phyloP scores from a whole-genome alignment of 2,888 invertebrate species.

The Junonia oenone region DNA sequence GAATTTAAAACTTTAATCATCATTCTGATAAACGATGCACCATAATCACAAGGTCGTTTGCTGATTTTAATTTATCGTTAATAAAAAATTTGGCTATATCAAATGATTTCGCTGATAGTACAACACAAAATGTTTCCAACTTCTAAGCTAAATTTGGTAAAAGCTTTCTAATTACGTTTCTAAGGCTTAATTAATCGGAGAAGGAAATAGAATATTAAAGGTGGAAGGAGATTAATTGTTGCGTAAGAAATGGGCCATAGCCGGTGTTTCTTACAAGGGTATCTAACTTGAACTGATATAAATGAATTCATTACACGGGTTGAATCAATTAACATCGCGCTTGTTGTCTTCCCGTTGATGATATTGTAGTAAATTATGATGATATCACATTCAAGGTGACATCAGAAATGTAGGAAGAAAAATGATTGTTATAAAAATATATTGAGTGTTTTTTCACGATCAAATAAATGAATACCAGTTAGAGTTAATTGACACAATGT shows the following conservation, averaged over 20 bases:
- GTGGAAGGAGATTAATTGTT: conserved; percentile 55
- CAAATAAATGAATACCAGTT: not conserved
- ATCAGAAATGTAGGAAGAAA: not conserved
- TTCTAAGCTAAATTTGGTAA: not conserved
- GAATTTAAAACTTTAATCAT: conserved; percentile 9
- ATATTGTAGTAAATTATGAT: not conserved
- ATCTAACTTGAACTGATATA: conserved; percentile 9
- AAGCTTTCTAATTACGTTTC: conserved; percentile 6
- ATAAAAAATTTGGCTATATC: not conserved
- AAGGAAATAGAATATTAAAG: conserved; percentile 46
- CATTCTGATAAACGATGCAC: not conserved
- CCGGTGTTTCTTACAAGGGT: conserved; percentile 38
- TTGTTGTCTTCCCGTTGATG: not conserved
- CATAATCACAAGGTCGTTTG: not conserved
- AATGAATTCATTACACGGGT: conserved; percentile 17
- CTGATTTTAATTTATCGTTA: not conserved
- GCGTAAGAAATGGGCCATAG: conserved; percentile 43
- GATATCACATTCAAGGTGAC: not conserved
- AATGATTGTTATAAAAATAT: too few species aligned
- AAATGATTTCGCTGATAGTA: not conserved
- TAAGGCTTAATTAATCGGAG: conserved; percentile 35
- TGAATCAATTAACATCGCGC: conserved; percentile 8
- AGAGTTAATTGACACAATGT: not conserved
- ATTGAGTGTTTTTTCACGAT: not conserved
- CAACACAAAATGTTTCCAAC: not conserved